Evolutionary conservation across 2,113 vertebrate species (phyloP), one percentile per base, ranked within the genome.

Genomic region (Melospiza georgiana): DNA sequence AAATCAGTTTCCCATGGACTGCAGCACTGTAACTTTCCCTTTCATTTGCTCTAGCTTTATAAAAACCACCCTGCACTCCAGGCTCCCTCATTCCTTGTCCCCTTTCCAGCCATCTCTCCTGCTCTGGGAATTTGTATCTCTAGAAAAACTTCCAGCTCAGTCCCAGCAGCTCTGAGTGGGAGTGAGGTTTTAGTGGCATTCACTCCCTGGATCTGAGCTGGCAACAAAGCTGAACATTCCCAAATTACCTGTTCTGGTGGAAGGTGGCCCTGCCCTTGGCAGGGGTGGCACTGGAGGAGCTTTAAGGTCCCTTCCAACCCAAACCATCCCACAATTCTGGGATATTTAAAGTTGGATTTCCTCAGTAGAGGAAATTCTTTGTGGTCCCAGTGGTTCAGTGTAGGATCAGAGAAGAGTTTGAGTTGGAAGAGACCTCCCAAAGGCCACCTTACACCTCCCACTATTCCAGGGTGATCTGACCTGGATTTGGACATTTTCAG

Each of bases 401-500:
- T 5, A 15, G 86, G 51, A 28, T 81, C 37, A 44, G 0, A 5
- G 33, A 17, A n/a, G 23, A 28, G 33, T 59, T 10, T 33, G 44
- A 13, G 46, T 30, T 22, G 20, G 46, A 16, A 25, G 28, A 51
- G 20, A 46, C 44, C 12, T 44, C 46, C 46, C 44, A 46, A 46
- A 46, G 44, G 46, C 46, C 46, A 46, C 46, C 46, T 22, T 21
- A 46, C 76, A 49, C 35, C 43, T 66, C 3, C 33, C 52, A 6
- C 27, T 14, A 0, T 15, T 10, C 33, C 68, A 52, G 37, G 20
- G 0, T 39, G 54, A 2, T 75, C 46, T 31, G 19, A 1, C 59
- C 43, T 67, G 33, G 15, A 69, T 54, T 61, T 16, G 78, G 62
- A 1, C 55, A 41, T 17, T 41, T 1, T 6, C 62, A 62, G 62